Percentiles rank a stretch among this genome's conserved stretches.
Evolutionary conservation across 2,113 vertebrate species (phyloP).

Genomic region (Pterocles orientalis): DNA sequence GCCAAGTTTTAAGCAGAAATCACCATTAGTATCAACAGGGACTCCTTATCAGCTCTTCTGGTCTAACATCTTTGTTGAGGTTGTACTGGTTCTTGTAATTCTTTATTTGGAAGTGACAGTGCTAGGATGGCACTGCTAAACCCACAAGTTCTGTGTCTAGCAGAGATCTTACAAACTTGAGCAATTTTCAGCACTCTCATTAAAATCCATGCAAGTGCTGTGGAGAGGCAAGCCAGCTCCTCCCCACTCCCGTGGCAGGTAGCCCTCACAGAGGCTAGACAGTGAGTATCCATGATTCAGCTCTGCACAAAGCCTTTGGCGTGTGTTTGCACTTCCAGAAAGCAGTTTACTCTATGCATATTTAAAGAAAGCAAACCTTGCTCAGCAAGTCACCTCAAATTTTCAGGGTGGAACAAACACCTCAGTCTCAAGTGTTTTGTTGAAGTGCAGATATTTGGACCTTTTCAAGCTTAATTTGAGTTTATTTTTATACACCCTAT

Average conservation of each 20-base stretch:
- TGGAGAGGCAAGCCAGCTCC: not conserved
- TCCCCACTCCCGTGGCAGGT: accelerated
- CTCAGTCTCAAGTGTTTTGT: not conserved
- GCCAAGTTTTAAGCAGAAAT: not conserved
- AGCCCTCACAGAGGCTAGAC: accelerated
- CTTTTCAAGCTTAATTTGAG: not conserved
- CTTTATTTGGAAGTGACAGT: not conserved
- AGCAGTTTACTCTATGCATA: not conserved
- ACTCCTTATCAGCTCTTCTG: not conserved
- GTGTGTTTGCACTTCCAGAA: not conserved
- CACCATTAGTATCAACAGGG: not conserved
- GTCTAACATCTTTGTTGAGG: not conserved
- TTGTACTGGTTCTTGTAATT: not conserved
- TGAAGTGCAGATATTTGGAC: not conserved
- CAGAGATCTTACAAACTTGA: not conserved
- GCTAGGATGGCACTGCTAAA: not conserved
- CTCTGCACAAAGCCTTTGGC: not conserved
- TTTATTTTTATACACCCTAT: not conserved
- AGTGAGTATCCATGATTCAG: not conserved
- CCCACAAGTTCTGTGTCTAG: not conserved
- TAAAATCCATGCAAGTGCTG: accelerated
- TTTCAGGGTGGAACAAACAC: not conserved
- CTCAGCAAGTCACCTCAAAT: not conserved
- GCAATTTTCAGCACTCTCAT: not conserved
- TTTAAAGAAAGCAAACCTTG: not conserved